phyloP scores from a whole-genome alignment of 2,888 invertebrate genomes.

The Atherix ibis region DNA sequence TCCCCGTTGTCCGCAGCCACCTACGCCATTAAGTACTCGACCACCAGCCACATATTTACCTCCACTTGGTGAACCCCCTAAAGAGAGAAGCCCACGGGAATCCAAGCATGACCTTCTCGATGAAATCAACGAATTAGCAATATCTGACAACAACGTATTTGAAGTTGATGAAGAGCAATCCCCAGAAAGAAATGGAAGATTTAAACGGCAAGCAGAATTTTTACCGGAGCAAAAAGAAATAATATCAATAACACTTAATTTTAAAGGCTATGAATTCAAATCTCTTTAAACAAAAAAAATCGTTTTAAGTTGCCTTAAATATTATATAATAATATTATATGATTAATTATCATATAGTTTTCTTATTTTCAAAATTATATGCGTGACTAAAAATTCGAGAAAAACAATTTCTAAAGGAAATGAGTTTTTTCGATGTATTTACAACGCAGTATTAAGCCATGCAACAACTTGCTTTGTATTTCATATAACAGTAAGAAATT shows the following conservation, averaged over 20 bases:
- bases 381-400: too few relatives aligned
- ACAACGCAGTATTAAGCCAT: too few relatives aligned
- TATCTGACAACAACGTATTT: slow-evolving; percentile 18
- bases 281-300: slow-evolving; percentile 10
- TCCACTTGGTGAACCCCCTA: slow-evolving; percentile 19
- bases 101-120: slow-evolving; percentile 18
- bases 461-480: too few relatives aligned
- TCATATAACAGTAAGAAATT: too few relatives aligned
- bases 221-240: slow-evolving; percentile 9
- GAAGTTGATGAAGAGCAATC: slow-evolving; percentile 5
- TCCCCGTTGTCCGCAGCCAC: slow-evolving; percentile 31
- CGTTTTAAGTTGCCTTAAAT: too few relatives aligned
- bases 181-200: not conserved
- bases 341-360: too few relatives aligned
- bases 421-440: too few relatives aligned
- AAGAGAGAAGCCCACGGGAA: slow-evolving; percentile 19
- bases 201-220: not conserved
- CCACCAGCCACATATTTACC: slow-evolving; percentile 19
- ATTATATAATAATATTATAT: too few relatives aligned
- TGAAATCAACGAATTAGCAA: slow-evolving; percentile 24
- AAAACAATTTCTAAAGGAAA: too few relatives aligned
- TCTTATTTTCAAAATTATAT: too few relatives aligned
- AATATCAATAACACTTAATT: slow-evolving; percentile 13
- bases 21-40: slow-evolving; percentile 21
- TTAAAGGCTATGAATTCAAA: slow-evolving; percentile 13